Evolutionary conservation across 2,888 invertebrate species (phyloP), one percentile per base, ranked within the genome.

Genomic region (Sympetrum striolatum): DNA sequence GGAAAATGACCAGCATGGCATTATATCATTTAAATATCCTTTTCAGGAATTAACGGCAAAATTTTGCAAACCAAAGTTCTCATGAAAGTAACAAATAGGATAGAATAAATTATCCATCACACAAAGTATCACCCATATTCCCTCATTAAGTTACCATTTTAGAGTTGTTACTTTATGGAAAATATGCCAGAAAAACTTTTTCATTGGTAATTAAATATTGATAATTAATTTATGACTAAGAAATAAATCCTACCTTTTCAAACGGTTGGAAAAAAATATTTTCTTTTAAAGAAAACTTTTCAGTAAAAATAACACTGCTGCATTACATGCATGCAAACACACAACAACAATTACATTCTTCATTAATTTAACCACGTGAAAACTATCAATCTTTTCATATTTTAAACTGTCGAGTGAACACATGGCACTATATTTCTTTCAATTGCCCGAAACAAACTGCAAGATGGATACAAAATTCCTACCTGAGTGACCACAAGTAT

Each of bases 401-500:
- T 73, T 73, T 31, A 31, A 73, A 25, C 31, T 73, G 31, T 25
- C 31, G 18, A 73, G 73, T 73, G 73, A 73, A 73, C 73, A 73
- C 73, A 73, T 25, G 73, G 73, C 73, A 73, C 73, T 73, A 73
- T 31, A 73, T 31, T 73, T 73, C 73, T 31, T 73, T 31, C 73
- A 25, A 73, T 73, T 31, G 25, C 31, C 73, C 73, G 10, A 73
- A 73, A 73, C 73, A 73, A 73, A 73, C 73, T n/a, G 73, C 73
- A 25, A 31, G 73, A 31, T 73, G 73, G 73, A 73, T 73, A 73
- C 73, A 73, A 82, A 82, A 58, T 53, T 82, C 48, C 58, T 82
- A 82, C 82, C 82, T 82, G 82, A 82, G 82, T 82, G 48, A 82
- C 82, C 82, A 82, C 82, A 82, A 58, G 31, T 58, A 31, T 82